Evolutionary conservation across 2,888 invertebrate species (phyloP).

Genomic region (Apodemia duryi): DNA sequence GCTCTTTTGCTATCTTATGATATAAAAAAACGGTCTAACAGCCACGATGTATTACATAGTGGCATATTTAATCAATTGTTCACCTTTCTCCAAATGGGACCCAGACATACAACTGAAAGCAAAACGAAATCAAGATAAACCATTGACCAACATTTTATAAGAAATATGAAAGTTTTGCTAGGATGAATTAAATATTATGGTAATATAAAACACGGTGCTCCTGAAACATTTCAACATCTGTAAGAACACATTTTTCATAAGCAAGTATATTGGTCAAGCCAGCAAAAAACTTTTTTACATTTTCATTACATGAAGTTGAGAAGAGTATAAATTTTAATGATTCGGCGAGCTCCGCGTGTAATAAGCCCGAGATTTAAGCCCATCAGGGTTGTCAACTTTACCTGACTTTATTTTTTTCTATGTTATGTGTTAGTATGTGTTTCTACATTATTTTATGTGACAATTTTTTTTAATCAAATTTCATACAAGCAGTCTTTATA

Average conservation of each 20-base stretch:
- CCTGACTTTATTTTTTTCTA: too few species aligned
- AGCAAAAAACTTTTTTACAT: conserved; percentile 38
- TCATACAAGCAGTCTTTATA: too few species aligned
- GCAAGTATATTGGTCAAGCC: conserved; percentile 9
- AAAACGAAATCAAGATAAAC: too few species aligned
- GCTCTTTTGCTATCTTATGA: too few species aligned
- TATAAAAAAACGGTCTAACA: too few species aligned
- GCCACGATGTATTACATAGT: too few species aligned
- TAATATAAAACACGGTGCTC: not conserved
- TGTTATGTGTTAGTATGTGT: too few species aligned
- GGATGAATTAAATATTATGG: not conserved
- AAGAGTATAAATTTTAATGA: conserved; percentile 65
- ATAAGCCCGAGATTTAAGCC: conserved; percentile 44
- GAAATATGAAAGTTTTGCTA: not conserved
- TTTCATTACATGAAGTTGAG: conserved; percentile 56
- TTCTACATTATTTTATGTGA: too few species aligned
- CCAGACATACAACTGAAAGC: too few species aligned
- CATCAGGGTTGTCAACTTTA: conserved; percentile 12
- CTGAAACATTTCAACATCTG: conserved; percentile 8
- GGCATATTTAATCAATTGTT: too few species aligned
- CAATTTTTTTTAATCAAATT: too few species aligned
- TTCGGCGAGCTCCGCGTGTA: conserved; percentile 55
- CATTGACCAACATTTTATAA: not conserved
- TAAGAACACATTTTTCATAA: conserved; percentile 3
- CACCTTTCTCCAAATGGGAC: too few species aligned